Conservation (phyloP, 2,113 vertebrate species). For the Capreolus pygargus region DNA sequence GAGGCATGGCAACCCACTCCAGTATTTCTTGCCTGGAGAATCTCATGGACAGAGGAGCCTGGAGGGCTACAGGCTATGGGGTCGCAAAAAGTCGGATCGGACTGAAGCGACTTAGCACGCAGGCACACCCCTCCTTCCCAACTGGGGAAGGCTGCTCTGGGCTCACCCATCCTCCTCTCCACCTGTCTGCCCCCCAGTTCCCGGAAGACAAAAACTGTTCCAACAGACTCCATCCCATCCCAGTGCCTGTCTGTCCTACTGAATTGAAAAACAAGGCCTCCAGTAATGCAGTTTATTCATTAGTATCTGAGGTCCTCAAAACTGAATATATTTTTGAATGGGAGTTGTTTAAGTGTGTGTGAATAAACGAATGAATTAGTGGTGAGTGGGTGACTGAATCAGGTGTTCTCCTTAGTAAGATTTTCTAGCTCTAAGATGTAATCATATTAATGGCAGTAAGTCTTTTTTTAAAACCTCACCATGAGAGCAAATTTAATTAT, state of each 20-base stretch:
- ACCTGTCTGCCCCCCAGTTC: fast-evolving
- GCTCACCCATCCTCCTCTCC: neutral
- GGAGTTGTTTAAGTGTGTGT: too few species aligned
- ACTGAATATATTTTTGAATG: too few species aligned
- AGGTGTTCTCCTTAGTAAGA: neutral
- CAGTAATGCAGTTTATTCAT: fast-evolving
- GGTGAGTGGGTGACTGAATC: neutral
- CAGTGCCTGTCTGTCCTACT: neutral
- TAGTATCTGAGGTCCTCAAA: neutral
- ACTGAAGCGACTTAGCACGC: neutral
- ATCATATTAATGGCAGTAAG: neutral
- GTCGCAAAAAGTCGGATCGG: neutral
- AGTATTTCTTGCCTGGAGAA: neutral
- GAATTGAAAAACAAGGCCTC: neutral
- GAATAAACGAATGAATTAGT: neutral
- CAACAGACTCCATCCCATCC: neutral
- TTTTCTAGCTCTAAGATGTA: neutral
- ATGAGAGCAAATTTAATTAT: neutral
- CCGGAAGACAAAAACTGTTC: neutral
- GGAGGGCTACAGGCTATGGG: neutral
- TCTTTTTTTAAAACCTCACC: neutral
- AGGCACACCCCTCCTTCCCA: neutral
- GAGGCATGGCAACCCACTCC: neutral
- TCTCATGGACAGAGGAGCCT: neutral
- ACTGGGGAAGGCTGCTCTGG: neutral